Conservation (phyloP, 2,888 invertebrate genomes). For the Elysia crispata region DNA sequence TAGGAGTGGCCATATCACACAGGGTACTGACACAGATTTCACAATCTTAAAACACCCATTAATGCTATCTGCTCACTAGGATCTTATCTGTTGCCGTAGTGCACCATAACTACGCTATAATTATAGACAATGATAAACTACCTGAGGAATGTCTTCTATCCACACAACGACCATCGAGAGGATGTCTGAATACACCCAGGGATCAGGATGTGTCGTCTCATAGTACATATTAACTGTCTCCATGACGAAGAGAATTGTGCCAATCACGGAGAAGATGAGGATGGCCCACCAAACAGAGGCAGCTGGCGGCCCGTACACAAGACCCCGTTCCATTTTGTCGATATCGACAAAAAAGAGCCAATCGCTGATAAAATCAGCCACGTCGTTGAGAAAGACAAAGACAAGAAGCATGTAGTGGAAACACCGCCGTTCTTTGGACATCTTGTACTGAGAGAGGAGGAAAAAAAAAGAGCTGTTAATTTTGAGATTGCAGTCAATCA, state of each 20-base stretch:
- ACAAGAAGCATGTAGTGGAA: slow-evolving; percentile 13
- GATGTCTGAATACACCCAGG: slow-evolving; percentile 58
- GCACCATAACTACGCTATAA: too few relatives aligned
- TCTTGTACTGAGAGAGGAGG: neutral
- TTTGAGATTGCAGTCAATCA: too few relatives aligned
- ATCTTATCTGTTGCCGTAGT: too few relatives aligned
- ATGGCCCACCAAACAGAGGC: slow-evolving; percentile 49
- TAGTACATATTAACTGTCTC: slow-evolving; percentile 48
- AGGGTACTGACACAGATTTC: slow-evolving; percentile 2
- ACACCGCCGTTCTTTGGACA: neutral
- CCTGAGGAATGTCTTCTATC: slow-evolving; percentile 60
- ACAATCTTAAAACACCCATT: too few relatives aligned
- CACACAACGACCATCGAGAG: slow-evolving; percentile 59
- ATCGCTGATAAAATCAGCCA: slow-evolving; percentile 59
- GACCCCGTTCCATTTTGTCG: slow-evolving; percentile 54
- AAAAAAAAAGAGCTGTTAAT: too few relatives aligned
- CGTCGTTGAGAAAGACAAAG: slow-evolving; percentile 56
- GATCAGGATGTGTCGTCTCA: slow-evolving; percentile 52
- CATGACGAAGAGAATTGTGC: slow-evolving; percentile 49
- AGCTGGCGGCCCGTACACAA: slow-evolving; percentile 63
- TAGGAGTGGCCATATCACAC: neutral
- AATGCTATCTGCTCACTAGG: too few relatives aligned
- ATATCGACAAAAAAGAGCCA: slow-evolving; percentile 63
- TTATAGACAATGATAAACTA: slow-evolving; percentile 54
- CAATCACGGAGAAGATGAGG: slow-evolving; percentile 59